Base-by-base conservation (phyloP, 2,113 vertebrate species). In the Donacobius atricapilla region DNA sequence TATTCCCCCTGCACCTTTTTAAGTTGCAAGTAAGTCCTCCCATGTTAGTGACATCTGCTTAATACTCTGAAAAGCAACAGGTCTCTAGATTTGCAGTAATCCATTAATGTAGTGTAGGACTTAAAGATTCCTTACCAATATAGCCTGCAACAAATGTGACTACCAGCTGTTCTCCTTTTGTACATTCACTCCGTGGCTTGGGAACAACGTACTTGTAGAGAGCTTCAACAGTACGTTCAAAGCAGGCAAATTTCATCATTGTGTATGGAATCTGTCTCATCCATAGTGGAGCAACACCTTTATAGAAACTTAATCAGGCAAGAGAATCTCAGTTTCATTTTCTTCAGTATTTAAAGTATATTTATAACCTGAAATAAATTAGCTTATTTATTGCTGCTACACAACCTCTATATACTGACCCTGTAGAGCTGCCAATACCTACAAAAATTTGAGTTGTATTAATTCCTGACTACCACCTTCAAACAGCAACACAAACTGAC, bases 171-270 rank as follows among this genome's bases (percentile, higher is more conserved):
- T 99, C 99, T 6, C 83, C 0, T 95, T 99, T 99, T 95, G 97
- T 77, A 98, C 99, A 99, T 97, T 99, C 99, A 68, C 92, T 99
- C 89, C 99, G 98, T 51, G 99, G 99, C 96, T 99, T 99, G 53
- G 99, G 99, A 89, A 99, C 99, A 14, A 98, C 99, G 1, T 98
- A 98, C 93, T 99, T 99, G 97, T 99, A 99, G 54, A 99, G 98
- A 73, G 98, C 30, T 98, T 99, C 99, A 88, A 99, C 99, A 3
- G 99, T 99, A 58, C 99, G 98, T 97, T 99, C 99, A 81, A 99
- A 99, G 98, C 99, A 99, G 95, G 99, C 98, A 31, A 99, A 99
- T 96, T 99, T 99, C 99, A 99, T 99, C 99, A 99, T 99, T 87
- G 99, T 99, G 96, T 99, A 99, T 21, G 99, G 99, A 91, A 99